These are phyloP conservation scores for Vicugna pacos DNA, from an alignment of 2,113 vertebrate genomes.

Conservation along the genomic window DNA sequence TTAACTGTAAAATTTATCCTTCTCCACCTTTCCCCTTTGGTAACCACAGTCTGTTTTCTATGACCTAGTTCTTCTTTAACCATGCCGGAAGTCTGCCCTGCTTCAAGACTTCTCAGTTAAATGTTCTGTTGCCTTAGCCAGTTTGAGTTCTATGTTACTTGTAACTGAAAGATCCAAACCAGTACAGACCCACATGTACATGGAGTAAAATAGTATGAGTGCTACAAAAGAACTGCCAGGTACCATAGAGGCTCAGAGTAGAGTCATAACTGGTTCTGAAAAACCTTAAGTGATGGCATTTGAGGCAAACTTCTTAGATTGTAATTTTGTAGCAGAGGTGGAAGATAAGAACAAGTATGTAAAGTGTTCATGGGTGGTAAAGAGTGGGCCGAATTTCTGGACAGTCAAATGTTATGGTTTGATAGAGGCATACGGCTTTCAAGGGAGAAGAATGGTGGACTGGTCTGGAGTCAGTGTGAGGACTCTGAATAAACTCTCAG, in stretches of 20 bases:
- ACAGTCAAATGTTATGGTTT: background rate
- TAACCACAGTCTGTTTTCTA: no score
- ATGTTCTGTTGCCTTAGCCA: background rate
- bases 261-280: background rate
- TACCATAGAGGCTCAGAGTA: background rate
- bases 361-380: background rate
- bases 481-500: background rate
- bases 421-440: background rate
- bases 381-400: background rate
- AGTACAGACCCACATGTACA: background rate
- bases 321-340: conserved; percentile 4
- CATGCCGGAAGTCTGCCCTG: background rate
- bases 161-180: background rate
- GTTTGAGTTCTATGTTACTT: background rate
- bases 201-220: background rate
- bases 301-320: background rate
- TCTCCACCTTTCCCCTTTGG: no score
- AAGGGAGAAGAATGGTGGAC: background rate
- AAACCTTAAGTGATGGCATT: conserved; percentile 33
- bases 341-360: background rate
- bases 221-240: background rate
- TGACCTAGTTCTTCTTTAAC: background rate
- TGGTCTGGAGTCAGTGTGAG: background rate
- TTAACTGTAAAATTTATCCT: no score
- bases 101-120: background rate